phyloP scores from a whole-genome alignment of 2,888 invertebrate genomes.

The Sclerodermus sp. region DNA sequence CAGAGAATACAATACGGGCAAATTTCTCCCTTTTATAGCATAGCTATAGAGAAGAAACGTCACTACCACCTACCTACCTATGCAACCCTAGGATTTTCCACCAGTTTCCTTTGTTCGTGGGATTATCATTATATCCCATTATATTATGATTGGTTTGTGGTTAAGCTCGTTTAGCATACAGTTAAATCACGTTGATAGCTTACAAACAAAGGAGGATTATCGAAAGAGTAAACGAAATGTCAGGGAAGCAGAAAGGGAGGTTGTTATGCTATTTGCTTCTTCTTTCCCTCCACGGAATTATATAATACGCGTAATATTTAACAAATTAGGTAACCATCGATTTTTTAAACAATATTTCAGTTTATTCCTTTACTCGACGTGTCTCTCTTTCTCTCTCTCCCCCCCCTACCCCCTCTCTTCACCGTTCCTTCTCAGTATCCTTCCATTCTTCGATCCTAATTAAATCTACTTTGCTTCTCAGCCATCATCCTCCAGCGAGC shows the following conservation, averaged over 20 bases:
- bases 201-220: constrained; percentile 39
- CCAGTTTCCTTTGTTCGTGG: constrained; percentile 53
- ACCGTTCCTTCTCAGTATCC: no score
- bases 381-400: no score
- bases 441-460: no score
- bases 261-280: not conserved
- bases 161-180: constrained; percentile 16
- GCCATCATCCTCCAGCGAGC: no score
- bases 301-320: no score
- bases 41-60: constrained; percentile 2
- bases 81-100: constrained; percentile 51
- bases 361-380: no score
- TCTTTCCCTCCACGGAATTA: no score
- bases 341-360: no score
- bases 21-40: not conserved
- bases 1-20: not conserved
- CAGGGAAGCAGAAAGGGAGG: constrained; percentile 37
- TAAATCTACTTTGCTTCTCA: no score
- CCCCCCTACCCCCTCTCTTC: no score
- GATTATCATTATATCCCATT: constrained; percentile 49
- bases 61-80: constrained; percentile 42
- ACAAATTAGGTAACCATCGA: no score
- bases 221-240: constrained; percentile 36
- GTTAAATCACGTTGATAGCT: constrained; percentile 26
- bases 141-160: constrained; percentile 25